A percentile compares a stretch with the other conserved stretches of the same genome.
phyloP scores from a whole-genome alignment of 1,140 invertebrate genomes.

The Arctopsyche grandis region DNA sequence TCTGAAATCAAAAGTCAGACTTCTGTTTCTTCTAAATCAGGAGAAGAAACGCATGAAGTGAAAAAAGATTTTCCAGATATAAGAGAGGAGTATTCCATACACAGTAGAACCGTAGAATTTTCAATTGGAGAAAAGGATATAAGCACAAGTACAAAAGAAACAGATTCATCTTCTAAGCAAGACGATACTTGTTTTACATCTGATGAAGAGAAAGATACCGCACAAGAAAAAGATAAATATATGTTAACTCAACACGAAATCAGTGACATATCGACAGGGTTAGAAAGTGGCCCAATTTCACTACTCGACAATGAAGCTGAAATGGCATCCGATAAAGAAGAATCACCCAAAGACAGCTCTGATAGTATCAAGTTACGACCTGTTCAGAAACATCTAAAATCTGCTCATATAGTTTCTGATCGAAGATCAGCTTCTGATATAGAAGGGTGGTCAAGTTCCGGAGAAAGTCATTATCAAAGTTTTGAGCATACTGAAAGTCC shows the following conservation, averaged over 20 bases:
- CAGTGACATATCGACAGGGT: slow-evolving; percentile 62
- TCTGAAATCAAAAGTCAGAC: slow-evolving; percentile 33
- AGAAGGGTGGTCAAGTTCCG: slow-evolving; percentile 86
- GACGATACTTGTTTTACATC: slow-evolving; percentile 54
- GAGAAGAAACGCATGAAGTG: slow-evolving; percentile 51
- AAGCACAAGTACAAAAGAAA: slow-evolving; percentile 44
- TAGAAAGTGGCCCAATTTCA: slow-evolving; percentile 66
- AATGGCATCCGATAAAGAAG: slow-evolving; percentile 62
- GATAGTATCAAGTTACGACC: slow-evolving; percentile 62
- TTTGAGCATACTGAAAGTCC: slow-evolving; percentile 81
- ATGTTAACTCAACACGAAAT: slow-evolving; percentile 58
- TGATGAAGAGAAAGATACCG: slow-evolving; percentile 64
- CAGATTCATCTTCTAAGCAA: slow-evolving; percentile 46
- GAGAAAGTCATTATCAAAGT: slow-evolving; percentile 89
- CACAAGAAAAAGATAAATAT: slow-evolving; percentile 60
- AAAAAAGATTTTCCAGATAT: slow-evolving; percentile 42
- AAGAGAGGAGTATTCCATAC: slow-evolving; percentile 33
- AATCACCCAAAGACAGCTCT: slow-evolving; percentile 62
- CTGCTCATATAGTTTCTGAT: slow-evolving; percentile 66
- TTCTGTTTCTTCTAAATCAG: slow-evolving; percentile 47
- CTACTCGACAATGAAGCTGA: slow-evolving; percentile 66
- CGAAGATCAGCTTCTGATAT: slow-evolving; percentile 74
- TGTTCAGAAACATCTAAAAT: slow-evolving; percentile 66
- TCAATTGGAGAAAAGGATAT: slow-evolving; percentile 48
- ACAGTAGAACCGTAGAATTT: slow-evolving; percentile 41